A percentile compares a stretch with the other conserved stretches of the same genome.
These are phyloP conservation scores for Hirundo rustica DNA, from an alignment of 2,797 vertebrate genomes.

Conservation along the genomic window DNA sequence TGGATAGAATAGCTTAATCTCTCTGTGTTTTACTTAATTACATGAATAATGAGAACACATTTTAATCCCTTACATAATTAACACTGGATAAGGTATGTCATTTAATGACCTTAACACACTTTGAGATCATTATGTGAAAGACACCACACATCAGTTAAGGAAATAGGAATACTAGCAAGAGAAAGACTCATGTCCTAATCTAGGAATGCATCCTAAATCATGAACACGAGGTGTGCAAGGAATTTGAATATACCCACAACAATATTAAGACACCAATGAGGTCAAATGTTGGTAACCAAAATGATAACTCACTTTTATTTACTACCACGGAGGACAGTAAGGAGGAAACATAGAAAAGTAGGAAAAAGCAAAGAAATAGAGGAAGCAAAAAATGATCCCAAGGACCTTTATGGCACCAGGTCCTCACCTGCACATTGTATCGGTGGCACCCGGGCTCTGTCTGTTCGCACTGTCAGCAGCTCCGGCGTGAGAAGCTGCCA, in stretches of 20 bases:
- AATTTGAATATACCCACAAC: neutral
- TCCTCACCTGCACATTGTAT: neutral
- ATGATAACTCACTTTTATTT: neutral
- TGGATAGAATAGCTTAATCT: neutral
- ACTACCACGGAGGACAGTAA: neutral
- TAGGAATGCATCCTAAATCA: neutral
- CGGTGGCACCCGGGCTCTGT: accelerated
- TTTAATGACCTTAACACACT: neutral
- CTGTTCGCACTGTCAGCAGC: accelerated
- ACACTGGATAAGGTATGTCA: neutral
- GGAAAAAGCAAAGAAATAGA: neutral
- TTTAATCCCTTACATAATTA: neutral
- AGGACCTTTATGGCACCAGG: accelerated
- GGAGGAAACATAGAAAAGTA: neutral
- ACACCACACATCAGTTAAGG: neutral
- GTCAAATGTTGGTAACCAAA: neutral
- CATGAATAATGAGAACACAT: neutral
- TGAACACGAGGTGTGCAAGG: accelerated
- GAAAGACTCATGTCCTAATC: neutral
- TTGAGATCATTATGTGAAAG: neutral
- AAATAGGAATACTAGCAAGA: neutral
- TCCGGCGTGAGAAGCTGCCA: accelerated
- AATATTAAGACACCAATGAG: neutral
- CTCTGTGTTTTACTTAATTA: neutral
- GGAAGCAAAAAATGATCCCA: neutral